Evolutionary conservation across 2,797 vertebrate genomes (phyloP).

Genomic region (Periparus ater): DNA sequence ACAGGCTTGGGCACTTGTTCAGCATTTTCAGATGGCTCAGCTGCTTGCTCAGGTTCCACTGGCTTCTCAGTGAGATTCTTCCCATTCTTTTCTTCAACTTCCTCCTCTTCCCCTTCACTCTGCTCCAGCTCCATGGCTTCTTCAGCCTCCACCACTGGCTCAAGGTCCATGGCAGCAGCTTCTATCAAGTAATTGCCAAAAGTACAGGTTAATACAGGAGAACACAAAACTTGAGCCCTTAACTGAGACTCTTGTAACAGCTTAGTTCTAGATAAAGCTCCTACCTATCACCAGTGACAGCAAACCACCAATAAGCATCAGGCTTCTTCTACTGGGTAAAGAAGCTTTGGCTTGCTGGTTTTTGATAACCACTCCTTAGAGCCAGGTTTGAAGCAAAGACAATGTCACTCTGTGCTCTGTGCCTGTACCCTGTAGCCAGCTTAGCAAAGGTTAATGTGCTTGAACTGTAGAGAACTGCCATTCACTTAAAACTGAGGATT

Average conservation of each 20-base stretch:
- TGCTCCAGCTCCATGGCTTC: conserved; percentile 76
- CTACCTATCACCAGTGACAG: not conserved
- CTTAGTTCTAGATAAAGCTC: not conserved
- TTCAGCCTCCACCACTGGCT: conserved; percentile 62
- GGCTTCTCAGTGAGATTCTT: not conserved
- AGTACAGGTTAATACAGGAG: not conserved
- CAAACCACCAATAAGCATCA: not conserved
- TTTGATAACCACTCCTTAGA: not conserved
- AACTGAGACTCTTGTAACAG: not conserved
- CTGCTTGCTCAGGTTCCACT: not conserved
- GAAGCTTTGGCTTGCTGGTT: not conserved
- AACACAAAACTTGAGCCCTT: not conserved
- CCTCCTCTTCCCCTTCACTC: conserved; percentile 55
- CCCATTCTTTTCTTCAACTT: not conserved
- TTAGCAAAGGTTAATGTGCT: not conserved
- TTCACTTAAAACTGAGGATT: not conserved
- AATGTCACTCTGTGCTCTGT: not conserved
- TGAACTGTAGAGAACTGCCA: not conserved
- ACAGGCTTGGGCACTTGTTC: conserved; percentile 22
- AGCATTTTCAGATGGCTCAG: not conserved
- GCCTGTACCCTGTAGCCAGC: not conserved
- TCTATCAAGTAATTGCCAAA: conserved; percentile 42
- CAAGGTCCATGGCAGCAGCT: conserved; percentile 46
- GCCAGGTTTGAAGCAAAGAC: not conserved
- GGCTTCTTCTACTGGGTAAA: not conserved